Evolutionary conservation across 1,140 invertebrate species (phyloP), one percentile per base, ranked within the genome.

Genomic region (Xylocopa sonorina): DNA sequence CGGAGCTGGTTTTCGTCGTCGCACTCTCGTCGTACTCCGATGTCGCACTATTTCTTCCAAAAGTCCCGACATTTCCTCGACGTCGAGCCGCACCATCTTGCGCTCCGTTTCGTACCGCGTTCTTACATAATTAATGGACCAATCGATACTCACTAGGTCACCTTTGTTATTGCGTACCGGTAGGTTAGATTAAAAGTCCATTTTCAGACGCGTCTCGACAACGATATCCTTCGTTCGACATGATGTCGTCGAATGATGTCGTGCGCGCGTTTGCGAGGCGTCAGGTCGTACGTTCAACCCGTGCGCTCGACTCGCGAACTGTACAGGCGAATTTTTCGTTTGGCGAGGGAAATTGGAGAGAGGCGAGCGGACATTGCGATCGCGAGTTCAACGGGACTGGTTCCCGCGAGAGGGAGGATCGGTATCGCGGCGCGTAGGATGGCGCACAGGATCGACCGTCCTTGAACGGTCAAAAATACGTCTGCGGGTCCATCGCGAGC

Each of bases 381-480:
- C 32, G 3, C 7, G 21, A 32, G 53, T 66, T n/a, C 32, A 38
- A 63, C 51, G 18, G 18, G 32, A 46, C 14, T n/a, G 7, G 3
- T 43, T 43, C 16, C n/a, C 29, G 9, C 51, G 21, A 55, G 24
- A 55, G 24, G 18, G 18, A 21, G 27, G 7, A n/a, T 67, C 16
- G 21, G 0, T 58, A 27, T 43, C 34, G 10, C 32, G 32, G 9
- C 10, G 12, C 60, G 21, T 48, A 32, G 41, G 46, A 21, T 16
- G 9, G 46, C 27, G 43, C 55, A 4, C 34, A 57, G 32, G 64
- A 34, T 51, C 55, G 62, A 46, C 46, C 41, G 64, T 69, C 76
- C 76, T 80, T 83, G 57, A 83, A 84, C 57, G 53, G 0, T 74
- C 69, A 79, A 84, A 66, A 84, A 74, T 75, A 72, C 32, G 48